Conservation (phyloP, 2,113 vertebrate genomes). For the Glaucomys volans region DNA sequence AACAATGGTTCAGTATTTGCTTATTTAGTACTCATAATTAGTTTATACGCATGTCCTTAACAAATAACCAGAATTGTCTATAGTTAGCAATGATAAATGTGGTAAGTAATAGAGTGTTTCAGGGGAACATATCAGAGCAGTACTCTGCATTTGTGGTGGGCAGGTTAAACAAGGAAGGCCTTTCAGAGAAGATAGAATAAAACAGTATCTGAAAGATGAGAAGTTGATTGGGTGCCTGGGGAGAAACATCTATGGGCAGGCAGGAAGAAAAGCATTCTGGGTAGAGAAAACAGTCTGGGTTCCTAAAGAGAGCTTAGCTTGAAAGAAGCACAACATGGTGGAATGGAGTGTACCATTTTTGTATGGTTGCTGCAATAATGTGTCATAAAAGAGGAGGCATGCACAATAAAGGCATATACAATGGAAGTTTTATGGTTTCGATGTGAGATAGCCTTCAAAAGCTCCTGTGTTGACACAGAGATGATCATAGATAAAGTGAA, state of each 20-base stretch:
- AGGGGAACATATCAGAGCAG: neutral
- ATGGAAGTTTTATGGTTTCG: neutral
- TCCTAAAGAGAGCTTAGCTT: neutral
- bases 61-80: neutral
- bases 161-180: neutral
- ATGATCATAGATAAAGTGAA: no score
- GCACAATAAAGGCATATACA: neutral
- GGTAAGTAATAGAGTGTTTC: neutral
- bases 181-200: neutral
- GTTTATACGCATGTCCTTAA: neutral
- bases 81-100: neutral
- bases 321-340: neutral
- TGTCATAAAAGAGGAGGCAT: neutral
- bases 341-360: neutral
- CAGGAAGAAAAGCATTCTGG: neutral
- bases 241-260: neutral
- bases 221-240: neutral
- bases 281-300: neutral
- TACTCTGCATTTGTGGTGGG: neutral
- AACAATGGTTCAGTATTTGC: neutral
- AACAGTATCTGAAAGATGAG: neutral
- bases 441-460: no score
- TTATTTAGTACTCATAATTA: neutral
- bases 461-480: no score
- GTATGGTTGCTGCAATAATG: neutral